phyloP scores from a whole-genome alignment of 1,140 invertebrate species.

The Lordiphosa clarofinis region DNA sequence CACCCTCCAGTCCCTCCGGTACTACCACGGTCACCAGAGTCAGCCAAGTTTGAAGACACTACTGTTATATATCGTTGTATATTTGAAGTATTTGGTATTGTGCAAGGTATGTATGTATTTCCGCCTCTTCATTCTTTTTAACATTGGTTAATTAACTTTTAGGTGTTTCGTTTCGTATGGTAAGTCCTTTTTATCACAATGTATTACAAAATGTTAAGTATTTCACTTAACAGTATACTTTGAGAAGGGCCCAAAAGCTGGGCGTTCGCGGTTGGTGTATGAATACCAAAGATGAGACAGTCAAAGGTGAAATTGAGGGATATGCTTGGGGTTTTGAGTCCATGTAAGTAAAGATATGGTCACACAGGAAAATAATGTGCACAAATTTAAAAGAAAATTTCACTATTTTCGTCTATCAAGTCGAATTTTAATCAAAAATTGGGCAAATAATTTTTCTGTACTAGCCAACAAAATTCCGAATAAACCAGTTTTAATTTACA shows the following conservation, averaged over 20 bases:
- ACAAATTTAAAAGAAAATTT: not conserved
- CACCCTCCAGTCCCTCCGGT: not conserved
- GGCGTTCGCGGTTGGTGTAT: slow-evolving; percentile 49
- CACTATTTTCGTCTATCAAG: too few species aligned
- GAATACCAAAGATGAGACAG: slow-evolving; percentile 26
- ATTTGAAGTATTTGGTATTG: slow-evolving; percentile 65
- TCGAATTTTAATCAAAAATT: too few species aligned
- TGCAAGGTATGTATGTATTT: slow-evolving; percentile 46
- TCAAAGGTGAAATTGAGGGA: slow-evolving; percentile 50
- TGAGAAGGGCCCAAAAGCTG: slow-evolving; percentile 53
- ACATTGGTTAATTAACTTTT: not conserved
- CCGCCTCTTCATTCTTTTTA: not conserved
- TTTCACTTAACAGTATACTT: slow-evolving; percentile 39
- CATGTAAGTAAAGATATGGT: slow-evolving; percentile 32
- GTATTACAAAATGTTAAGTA: not conserved
- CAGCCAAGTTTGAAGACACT: too few species aligned
- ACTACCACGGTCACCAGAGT: too few species aligned
- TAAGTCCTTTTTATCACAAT: slow-evolving; percentile 10
- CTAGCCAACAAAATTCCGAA: not conserved
- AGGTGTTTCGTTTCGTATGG: slow-evolving; percentile 63
- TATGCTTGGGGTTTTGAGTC: slow-evolving; percentile 32
- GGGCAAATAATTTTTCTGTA: too few species aligned
- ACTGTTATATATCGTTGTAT: slow-evolving; percentile 28
- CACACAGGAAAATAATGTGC: too few species aligned
- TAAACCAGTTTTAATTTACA: slow-evolving; percentile 6